Evolutionary conservation across 2,888 invertebrate species (phyloP).

Genomic region (Caenorhabditis afra): DNA sequence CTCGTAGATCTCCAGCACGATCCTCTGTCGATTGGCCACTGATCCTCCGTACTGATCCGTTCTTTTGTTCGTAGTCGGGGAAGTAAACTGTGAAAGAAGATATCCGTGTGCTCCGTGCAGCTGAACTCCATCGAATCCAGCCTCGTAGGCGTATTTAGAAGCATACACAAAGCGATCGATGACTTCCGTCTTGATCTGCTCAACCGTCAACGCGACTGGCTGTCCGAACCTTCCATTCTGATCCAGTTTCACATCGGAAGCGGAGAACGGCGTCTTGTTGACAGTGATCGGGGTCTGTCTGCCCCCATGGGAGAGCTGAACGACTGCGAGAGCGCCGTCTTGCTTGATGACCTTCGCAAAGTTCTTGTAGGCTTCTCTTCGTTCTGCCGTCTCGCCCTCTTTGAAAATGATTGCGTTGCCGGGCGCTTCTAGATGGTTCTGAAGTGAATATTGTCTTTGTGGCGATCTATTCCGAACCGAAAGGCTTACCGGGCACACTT

Average conservation of each 20-base stretch:
- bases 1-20: constrained; percentile 66
- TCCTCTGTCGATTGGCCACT: constrained; percentile 61
- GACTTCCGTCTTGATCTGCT: constrained; percentile 72
- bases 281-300: constrained; percentile 68
- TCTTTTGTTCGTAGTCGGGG: constrained; percentile 68
- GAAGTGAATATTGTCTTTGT: not conserved
- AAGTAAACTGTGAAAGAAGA: constrained; percentile 68
- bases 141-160: constrained; percentile 59
- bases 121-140: constrained; percentile 71
- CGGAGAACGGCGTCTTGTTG: constrained; percentile 66
- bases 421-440: constrained; percentile 28
- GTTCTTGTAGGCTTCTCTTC: constrained; percentile 20
- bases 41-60: constrained; percentile 68
- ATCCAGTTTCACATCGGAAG: constrained; percentile 66
- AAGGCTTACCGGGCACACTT: constrained; percentile 21
- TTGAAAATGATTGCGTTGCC: constrained; percentile 43
- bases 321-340: constrained; percentile 62
- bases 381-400: constrained; percentile 23
- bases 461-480: not conserved
- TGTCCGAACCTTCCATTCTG: constrained; percentile 56
- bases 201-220: constrained; percentile 66
- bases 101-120: constrained; percentile 72
- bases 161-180: constrained; percentile 65
- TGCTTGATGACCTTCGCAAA: constrained; percentile 55
- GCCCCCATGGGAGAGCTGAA: constrained; percentile 63